Evolutionary conservation across 2,888 invertebrate species (phyloP).

Genomic region (Diaprepes abbreviatus): DNA sequence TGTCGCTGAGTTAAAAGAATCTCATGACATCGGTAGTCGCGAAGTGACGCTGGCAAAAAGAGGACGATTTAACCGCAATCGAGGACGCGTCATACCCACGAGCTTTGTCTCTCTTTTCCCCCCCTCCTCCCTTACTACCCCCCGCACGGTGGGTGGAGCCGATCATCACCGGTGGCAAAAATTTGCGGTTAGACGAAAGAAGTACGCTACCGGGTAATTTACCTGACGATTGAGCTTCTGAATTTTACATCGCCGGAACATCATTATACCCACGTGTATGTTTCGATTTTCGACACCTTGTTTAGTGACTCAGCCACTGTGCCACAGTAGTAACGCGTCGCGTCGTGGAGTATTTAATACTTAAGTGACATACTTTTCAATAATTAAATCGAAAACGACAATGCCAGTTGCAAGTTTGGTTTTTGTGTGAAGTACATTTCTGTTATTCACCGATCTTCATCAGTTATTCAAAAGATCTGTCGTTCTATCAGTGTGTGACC

Average conservation of each 20-base stretch:
- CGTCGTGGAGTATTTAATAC: slow-evolving; percentile 53
- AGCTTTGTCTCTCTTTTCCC: slow-evolving; percentile 66
- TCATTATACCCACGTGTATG: slow-evolving; percentile 39
- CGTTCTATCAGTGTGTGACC: too few species aligned
- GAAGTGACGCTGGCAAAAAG: slow-evolving; percentile 68
- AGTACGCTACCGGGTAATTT: slow-evolving; percentile 49
- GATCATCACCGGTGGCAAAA: slow-evolving; percentile 47
- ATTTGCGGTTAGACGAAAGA: slow-evolving; percentile 49
- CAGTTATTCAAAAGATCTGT: too few species aligned
- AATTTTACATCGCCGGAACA: slow-evolving; percentile 47
- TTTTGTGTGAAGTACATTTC: too few species aligned
- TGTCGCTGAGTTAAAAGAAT: slow-evolving; percentile 69
- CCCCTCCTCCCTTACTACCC: slow-evolving; percentile 67
- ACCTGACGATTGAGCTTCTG: slow-evolving; percentile 49
- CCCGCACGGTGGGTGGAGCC: slow-evolving; percentile 64
- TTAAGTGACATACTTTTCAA: slow-evolving; percentile 22
- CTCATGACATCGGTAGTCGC: slow-evolving; percentile 68
- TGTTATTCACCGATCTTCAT: too few species aligned
- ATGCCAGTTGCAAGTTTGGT: neutral
- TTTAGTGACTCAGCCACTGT: slow-evolving; percentile 21
- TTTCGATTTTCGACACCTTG: slow-evolving; percentile 19
- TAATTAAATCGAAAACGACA: neutral
- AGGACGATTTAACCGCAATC: slow-evolving; percentile 64
- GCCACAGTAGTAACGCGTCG: slow-evolving; percentile 52
- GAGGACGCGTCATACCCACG: slow-evolving; percentile 59